A percentile compares a stretch with the other conserved stretches of the same genome.
phyloP scores from a whole-genome alignment of 2,888 invertebrate species.

The Sinopyrophorus schimmeli region DNA sequence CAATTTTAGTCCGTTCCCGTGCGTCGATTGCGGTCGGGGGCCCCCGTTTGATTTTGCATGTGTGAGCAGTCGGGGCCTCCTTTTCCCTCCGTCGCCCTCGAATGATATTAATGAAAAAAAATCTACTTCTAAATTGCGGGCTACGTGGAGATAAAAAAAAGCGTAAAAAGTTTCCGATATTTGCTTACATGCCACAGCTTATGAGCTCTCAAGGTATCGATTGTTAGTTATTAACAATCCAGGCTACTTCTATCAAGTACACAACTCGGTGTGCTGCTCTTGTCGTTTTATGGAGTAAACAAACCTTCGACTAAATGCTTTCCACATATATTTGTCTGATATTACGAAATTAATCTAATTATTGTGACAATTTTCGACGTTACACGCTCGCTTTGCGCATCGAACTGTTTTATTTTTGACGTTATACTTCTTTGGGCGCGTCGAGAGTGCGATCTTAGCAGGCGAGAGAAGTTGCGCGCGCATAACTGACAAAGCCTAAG shows the following conservation, averaged over 20 bases:
- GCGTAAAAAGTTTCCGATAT: conserved; percentile 35
- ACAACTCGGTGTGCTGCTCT: conserved; percentile 34
- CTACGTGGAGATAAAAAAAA: conserved; percentile 20
- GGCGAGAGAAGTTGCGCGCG: too few relatives aligned
- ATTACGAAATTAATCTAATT: too few relatives aligned
- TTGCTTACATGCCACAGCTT: conserved; percentile 44
- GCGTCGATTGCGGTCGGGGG: conserved; percentile 3
- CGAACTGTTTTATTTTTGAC: too few relatives aligned
- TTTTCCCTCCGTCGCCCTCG: conserved; percentile 1
- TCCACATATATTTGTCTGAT: too few relatives aligned
- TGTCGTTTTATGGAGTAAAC: conserved; percentile 27
- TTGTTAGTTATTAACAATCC: conserved; percentile 44
- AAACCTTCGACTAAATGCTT: conserved; percentile 10
- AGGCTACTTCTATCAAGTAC: conserved; percentile 37
- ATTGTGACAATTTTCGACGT: too few relatives aligned
- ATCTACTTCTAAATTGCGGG: conserved; percentile 6
- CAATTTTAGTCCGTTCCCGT: conserved; percentile 9
- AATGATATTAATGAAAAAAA: background rate
- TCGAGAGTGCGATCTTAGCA: too few relatives aligned
- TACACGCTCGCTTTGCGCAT: too few relatives aligned
- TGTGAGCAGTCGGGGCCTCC: background rate
- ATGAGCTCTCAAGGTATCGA: conserved; percentile 44
- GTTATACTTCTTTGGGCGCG: too few relatives aligned
- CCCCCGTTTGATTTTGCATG: conserved; percentile 1
- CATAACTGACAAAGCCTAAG: too few relatives aligned